These are phyloP conservation scores for Araneus ventricosus DNA, from an alignment of 1,140 invertebrate species.

Conservation along the genomic window DNA sequence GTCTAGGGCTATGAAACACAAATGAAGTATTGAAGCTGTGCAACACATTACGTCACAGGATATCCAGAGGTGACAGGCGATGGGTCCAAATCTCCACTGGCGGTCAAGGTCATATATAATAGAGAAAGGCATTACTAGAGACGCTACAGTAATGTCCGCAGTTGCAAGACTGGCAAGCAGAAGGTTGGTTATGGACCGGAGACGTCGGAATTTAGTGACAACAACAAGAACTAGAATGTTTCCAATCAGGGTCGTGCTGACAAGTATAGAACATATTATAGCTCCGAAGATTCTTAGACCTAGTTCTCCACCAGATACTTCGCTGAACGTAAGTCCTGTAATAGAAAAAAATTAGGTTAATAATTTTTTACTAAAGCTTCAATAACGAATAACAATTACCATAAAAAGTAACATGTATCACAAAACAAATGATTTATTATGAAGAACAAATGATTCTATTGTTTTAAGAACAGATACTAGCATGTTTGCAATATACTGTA, in stretches of 20 bases:
- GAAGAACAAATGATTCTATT: too few relatives aligned
- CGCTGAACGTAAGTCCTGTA: conserved; percentile 54
- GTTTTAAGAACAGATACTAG: too few relatives aligned
- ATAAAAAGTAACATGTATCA: too few relatives aligned
- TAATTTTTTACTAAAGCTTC: too few relatives aligned
- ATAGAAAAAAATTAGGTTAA: too few relatives aligned
- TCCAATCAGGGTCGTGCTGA: conserved; percentile 86
- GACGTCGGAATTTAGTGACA: conserved; percentile 91
- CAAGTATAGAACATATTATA: conserved; percentile 73
- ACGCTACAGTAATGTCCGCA: conserved; percentile 88
- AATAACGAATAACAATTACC: too few relatives aligned
- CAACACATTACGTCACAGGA: conserved; percentile 81
- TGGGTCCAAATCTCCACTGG: conserved; percentile 90
- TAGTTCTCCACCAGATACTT: conserved; percentile 61
- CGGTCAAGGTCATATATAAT: conserved; percentile 88
- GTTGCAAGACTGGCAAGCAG: conserved; percentile 94
- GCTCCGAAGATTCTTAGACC: conserved; percentile 73
- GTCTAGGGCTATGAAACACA: conserved; percentile 94
- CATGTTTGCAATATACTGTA: too few relatives aligned
- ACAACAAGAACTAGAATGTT: conserved; percentile 93
- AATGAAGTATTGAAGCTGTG: conserved; percentile 94
- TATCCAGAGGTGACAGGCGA: conserved; percentile 87
- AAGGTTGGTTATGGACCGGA: conserved; percentile 86
- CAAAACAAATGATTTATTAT: too few relatives aligned
- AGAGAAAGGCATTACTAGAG: conserved; percentile 87